phyloP scores from a whole-genome alignment of 2,113 vertebrate genomes.

The Nannobrachium achirus region DNA sequence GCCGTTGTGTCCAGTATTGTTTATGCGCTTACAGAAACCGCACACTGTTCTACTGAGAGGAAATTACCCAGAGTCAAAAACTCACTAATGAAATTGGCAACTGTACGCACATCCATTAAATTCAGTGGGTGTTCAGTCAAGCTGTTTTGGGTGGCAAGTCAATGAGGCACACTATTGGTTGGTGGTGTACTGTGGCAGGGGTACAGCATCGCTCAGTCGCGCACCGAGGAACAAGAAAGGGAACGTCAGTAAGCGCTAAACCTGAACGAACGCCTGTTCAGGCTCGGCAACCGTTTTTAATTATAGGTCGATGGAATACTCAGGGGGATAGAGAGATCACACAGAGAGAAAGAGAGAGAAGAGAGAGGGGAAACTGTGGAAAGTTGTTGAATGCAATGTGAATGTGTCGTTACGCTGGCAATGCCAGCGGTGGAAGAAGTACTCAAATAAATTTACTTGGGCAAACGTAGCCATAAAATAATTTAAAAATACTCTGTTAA shows the following conservation, averaged over 20 bases:
- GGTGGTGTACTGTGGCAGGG: not conserved
- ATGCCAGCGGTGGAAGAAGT: too few relatives aligned
- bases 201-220: not conserved
- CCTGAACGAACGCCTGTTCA: conserved; percentile 6
- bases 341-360: conserved; percentile 8
- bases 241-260: not conserved
- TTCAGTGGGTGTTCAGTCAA: not conserved
- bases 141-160: not conserved
- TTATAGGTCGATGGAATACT: conserved; percentile 10
- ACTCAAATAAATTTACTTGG: too few relatives aligned
- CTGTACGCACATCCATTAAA: not conserved
- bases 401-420: too few relatives aligned
- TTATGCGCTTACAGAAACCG: conserved; percentile 12
- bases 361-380: not conserved
- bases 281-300: conserved; percentile 34
- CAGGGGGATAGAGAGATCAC: conserved; percentile 13
- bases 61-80: not conserved
- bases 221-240: not conserved
- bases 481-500: too few relatives aligned
- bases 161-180: not conserved
- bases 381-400: too few relatives aligned
- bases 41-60: too few relatives aligned
- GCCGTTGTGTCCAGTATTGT: conserved; percentile 25
- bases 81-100: not conserved
- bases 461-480: too few relatives aligned